These are phyloP conservation scores for Galbula dea DNA, from an alignment of 2,113 vertebrate genomes.

Conservation along the genomic window DNA sequence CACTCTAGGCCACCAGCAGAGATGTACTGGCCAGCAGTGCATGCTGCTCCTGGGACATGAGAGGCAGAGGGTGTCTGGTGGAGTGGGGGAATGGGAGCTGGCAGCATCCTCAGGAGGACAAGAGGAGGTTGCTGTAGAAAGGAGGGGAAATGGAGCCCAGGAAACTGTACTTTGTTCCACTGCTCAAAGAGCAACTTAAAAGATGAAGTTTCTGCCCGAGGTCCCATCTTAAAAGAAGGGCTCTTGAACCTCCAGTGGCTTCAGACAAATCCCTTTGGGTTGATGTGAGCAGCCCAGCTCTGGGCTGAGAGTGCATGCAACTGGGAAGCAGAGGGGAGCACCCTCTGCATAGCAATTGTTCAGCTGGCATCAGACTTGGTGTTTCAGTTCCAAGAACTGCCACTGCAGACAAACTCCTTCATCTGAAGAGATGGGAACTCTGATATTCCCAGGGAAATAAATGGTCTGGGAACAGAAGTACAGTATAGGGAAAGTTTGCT, in stretches of 20 bases:
- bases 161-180: not conserved
- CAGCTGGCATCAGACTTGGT: not conserved
- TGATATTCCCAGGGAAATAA: slow-evolving; percentile 45
- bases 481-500: slow-evolving; percentile 29
- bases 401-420: slow-evolving; percentile 48
- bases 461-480: not conserved
- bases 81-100: not conserved
- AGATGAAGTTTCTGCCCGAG: not conserved
- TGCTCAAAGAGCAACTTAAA: not conserved
- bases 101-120: not conserved
- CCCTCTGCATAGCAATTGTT: slow-evolving; percentile 61
- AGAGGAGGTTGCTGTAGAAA: not conserved
- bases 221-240: not conserved
- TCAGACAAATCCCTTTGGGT: not conserved
- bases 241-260: not conserved
- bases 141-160: not conserved
- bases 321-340: slow-evolving; percentile 20
- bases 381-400: slow-evolving; percentile 55
- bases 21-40: not conserved
- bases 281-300: slow-evolving; percentile 15
- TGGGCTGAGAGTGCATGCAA: not conserved
- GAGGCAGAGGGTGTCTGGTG: not conserved
- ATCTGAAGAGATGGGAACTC: slow-evolving; percentile 58
- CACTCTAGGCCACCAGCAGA: not conserved
- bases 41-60: not conserved